A percentile compares a stretch with the other conserved stretches of the same genome.
phyloP scores from a whole-genome alignment of 2,888 invertebrate genomes.

The Bellardia bayeri region DNA sequence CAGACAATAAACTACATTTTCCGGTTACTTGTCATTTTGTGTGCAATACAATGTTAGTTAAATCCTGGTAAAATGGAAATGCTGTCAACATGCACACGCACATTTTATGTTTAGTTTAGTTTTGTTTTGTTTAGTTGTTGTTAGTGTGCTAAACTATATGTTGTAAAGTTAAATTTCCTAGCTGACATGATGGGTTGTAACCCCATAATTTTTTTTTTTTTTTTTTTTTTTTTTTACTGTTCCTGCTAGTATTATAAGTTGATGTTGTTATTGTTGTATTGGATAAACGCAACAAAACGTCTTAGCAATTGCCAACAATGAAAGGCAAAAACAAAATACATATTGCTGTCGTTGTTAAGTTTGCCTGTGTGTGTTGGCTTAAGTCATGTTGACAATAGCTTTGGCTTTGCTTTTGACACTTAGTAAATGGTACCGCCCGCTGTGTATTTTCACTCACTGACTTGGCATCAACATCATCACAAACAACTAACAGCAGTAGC shows the following conservation, averaged over 20 bases:
- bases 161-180: constrained; percentile 55
- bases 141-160: constrained; percentile 16
- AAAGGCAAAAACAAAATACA: constrained; percentile 63
- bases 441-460: constrained; percentile 77
- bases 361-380: constrained; percentile 64
- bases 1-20: constrained; percentile 83
- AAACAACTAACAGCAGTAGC: constrained; percentile 30
- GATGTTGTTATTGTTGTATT: constrained; percentile 29
- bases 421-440: constrained; percentile 79
- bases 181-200: constrained; percentile 68
- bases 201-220: constrained; percentile 49
- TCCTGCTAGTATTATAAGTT: constrained; percentile 23
- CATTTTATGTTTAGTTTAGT: constrained; percentile 66
- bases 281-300: constrained; percentile 74
- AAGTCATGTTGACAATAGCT: constrained; percentile 81
- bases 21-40: constrained; percentile 82
- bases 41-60: constrained; percentile 74
- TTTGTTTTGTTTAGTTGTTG: constrained; percentile 34
- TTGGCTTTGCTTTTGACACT: constrained; percentile 84
- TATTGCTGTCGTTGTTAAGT: constrained; percentile 52
- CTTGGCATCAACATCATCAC: constrained; percentile 68
- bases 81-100: constrained; percentile 66
- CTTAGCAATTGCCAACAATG: constrained; percentile 80
- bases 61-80: constrained; percentile 75
- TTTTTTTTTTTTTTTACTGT: constrained; percentile 6